Percentiles rank a stretch among this genome's conserved stretches.
phyloP scores from a whole-genome alignment of 2,888 invertebrate genomes.

The Salticus scenicus region DNA sequence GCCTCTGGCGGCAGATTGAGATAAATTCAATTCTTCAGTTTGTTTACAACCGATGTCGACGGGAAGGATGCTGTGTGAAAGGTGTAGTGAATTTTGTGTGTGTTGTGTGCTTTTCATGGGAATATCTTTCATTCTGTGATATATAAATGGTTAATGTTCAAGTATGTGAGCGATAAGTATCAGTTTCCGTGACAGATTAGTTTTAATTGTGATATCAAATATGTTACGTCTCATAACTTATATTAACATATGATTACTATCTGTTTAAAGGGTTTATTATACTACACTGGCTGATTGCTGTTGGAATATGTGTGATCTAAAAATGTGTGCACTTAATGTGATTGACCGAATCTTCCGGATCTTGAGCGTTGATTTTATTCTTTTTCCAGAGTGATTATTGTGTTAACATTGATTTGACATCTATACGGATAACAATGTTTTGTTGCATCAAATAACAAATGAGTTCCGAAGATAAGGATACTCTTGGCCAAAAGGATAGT shows the following conservation, averaged over 20 bases:
- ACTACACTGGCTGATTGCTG: no score
- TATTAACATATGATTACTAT: background rate
- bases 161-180: no score
- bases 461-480: slow-evolving; percentile 36
- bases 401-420: no score
- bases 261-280: background rate
- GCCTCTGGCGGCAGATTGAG: background rate
- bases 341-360: no score
- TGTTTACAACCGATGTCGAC: background rate
- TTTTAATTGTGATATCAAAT: background rate
- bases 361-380: no score
- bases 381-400: no score
- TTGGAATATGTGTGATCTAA: no score
- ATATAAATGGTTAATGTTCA: no score
- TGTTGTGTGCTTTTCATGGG: background rate
- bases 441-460: slow-evolving; percentile 39
- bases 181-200: no score
- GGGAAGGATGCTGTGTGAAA: background rate
- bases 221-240: background rate
- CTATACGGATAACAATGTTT: slow-evolving; percentile 21
- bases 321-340: no score
- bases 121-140: background rate
- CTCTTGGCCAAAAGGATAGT: background rate
- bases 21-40: background rate
- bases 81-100: background rate